A percentile compares a stretch with the other conserved stretches of the same genome.
Evolutionary conservation across 2,888 invertebrate genomes (phyloP).

Genomic region (Furcula furcula): DNA sequence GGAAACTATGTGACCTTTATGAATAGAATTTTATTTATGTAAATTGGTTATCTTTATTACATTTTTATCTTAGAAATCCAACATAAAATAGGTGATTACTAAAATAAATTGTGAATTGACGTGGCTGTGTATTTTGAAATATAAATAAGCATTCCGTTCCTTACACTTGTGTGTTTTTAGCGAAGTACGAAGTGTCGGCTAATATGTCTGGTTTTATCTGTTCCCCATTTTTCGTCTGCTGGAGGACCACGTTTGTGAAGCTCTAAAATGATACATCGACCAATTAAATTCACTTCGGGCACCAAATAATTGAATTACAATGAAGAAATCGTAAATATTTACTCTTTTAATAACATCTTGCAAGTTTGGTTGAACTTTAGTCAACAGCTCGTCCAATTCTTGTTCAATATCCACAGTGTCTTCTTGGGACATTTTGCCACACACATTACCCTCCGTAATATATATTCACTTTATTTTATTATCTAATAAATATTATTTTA

Average conservation of each 20-base stretch:
- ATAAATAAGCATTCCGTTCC: conserved; percentile 30
- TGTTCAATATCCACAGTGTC: conserved; percentile 68
- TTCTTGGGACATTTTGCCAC: conserved; percentile 58
- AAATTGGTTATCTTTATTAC: too few species aligned
- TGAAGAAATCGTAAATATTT: conserved; percentile 41
- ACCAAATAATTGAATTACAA: too few species aligned
- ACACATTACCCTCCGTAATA: conserved; percentile 35
- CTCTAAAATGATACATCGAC: conserved; percentile 61
- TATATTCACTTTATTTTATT: neutral
- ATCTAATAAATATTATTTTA: conserved; percentile 14
- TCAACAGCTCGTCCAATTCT: conserved; percentile 72
- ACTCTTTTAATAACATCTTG: conserved; percentile 83
- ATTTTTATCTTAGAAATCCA: too few species aligned
- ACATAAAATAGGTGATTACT: too few species aligned
- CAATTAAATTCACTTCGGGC: neutral
- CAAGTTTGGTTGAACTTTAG: conserved; percentile 76
- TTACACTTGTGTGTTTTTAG: conserved; percentile 83
- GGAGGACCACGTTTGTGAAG: conserved; percentile 81
- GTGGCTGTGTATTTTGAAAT: too few species aligned
- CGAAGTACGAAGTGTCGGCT: conserved; percentile 78
- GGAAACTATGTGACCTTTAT: too few species aligned
- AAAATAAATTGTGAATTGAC: too few species aligned
- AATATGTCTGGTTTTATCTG: conserved; percentile 67
- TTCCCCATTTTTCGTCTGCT: conserved; percentile 73
- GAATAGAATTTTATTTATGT: too few species aligned